Conservation (phyloP, 2,797 vertebrate species). For the Pelochelys cantorii region DNA sequence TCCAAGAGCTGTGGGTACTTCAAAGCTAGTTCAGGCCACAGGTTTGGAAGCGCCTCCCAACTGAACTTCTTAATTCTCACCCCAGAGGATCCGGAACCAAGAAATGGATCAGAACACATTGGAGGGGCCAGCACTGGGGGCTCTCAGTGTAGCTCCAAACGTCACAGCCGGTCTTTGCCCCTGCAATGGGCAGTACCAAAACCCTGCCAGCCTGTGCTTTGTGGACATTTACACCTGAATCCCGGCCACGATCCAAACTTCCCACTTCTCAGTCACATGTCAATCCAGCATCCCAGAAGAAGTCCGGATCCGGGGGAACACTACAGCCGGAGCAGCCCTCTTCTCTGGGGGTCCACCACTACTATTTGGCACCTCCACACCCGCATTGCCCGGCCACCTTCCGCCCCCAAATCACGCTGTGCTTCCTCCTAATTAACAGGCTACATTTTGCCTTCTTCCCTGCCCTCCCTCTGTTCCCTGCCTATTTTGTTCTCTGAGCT, state of each 20-base stretch:
- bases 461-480: constrained; percentile 15
- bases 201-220: background rate
- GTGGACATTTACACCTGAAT: fast-evolving
- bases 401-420: background rate
- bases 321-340: fast-evolving
- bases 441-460: background rate
- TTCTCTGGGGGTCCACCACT: fast-evolving
- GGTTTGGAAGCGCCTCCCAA: background rate
- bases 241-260: background rate
- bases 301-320: fast-evolving
- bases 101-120: background rate
- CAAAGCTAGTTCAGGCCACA: background rate
- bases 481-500: constrained; percentile 55
- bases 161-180: background rate
- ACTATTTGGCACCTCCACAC: fast-evolving
- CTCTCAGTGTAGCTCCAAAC: background rate
- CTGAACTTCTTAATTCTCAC: fast-evolving
- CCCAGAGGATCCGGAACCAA: fast-evolving
- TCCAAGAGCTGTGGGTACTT: background rate
- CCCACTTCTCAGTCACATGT: background rate
- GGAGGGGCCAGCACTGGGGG: no score
- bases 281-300: background rate
- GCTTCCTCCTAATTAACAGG: constrained; percentile 58
- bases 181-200: background rate
- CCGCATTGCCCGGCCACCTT: background rate